Evolutionary conservation across 2,113 vertebrate genomes (phyloP), one percentile per base, ranked within the genome.

Genomic region (Psammodynastes pulverulentus): DNA sequence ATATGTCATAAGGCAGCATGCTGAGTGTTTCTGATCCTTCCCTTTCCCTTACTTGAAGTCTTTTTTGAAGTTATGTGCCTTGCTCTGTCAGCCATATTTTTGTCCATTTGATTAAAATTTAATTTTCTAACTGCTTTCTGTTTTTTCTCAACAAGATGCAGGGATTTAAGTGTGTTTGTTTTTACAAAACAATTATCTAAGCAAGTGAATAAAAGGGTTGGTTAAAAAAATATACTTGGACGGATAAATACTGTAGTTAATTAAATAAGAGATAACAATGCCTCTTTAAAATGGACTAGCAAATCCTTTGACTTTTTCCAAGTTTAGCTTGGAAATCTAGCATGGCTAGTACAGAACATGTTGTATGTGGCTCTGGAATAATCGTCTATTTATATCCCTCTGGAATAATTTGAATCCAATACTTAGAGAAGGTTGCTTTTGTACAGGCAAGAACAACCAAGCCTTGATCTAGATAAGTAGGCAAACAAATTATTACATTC

Each of bases 11-110:
- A 94, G 2, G 12, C 72, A 43, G 34, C 94, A 94, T 94, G 95
- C 54, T 5, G 46, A 91, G 91, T 87, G 95, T 95, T 95, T 95
- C 91, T 95, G 13, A 10, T 93, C 90, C 94, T 89, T 94, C 34
- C 34, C 72, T 39, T 39, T 72, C 15, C 15, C 67, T 39, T 39
- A 43, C 34, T 79, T 79, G 72, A 79, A 21, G 34, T 79, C 17
- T 79, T 79, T 79, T 79, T 79, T 79, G 6, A 79, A 79, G 72
- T 43, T 43, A 79, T 0, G n/a, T 43, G 72, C 6, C 34, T 79
- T 39, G 72, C 17, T 19, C 34, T 39, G 17, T 79, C 72, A 43
- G 72, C 34, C 72, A 43, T 79, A 39, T 79, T 21, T 79, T 79
- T 79, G n/a, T 21, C 72, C 34, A 8, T 79, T 21, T 79, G 72